A percentile compares a stretch with the other conserved stretches of the same genome.
phyloP scores from a whole-genome alignment of 2,113 vertebrate genomes.

The Cottus gobio region DNA sequence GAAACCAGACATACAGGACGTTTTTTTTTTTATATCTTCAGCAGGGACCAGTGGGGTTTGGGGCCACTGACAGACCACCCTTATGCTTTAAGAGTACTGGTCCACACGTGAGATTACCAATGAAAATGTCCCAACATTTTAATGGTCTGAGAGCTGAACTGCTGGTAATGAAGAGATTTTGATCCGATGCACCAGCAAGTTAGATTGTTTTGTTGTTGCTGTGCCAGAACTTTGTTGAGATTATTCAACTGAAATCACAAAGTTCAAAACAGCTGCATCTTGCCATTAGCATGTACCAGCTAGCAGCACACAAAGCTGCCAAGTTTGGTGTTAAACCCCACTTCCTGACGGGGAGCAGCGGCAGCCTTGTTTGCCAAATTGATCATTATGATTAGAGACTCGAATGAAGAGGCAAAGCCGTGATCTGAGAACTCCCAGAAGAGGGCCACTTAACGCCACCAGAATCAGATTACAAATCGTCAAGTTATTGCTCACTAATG shows the following conservation, averaged over 20 bases:
- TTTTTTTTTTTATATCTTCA: background rate
- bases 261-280: background rate
- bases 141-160: background rate
- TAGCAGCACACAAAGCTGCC: background rate
- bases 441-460: conserved; percentile 33
- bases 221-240: background rate
- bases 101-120: background rate
- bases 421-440: conserved; percentile 22
- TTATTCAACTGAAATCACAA: background rate
- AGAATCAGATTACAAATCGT: conserved; percentile 35
- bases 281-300: background rate
- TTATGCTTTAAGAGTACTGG: background rate
- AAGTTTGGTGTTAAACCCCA: background rate
- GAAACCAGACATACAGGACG: background rate
- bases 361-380: conserved; percentile 10
- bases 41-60: background rate
- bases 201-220: background rate
- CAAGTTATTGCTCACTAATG: conserved; percentile 38
- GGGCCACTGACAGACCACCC: background rate
- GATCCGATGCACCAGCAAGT: background rate
- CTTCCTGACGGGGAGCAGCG: background rate
- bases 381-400: conserved; percentile 33
- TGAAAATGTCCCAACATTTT: background rate
- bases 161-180: background rate
- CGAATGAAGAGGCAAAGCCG: conserved; percentile 21